A percentile compares a stretch with the other conserved stretches of the same genome.
Evolutionary conservation across 1,140 invertebrate genomes (phyloP).

Genomic region (Drosophila pandora): DNA sequence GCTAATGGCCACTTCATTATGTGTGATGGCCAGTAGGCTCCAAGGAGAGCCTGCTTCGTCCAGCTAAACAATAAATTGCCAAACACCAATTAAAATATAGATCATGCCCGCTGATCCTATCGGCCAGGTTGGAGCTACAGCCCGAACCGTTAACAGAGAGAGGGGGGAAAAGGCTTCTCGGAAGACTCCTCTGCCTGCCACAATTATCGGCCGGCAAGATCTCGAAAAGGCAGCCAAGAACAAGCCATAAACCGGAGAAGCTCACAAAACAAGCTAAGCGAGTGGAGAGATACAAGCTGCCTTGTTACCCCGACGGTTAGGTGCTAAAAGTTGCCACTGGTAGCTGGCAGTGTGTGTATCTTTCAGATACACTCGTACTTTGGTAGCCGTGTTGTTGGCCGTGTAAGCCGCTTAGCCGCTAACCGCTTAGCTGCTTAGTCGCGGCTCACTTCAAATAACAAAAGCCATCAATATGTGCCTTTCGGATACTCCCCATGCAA

Average conservation of each 20-base stretch:
- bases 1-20: constrained; percentile 75
- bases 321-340: constrained; percentile 70
- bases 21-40: constrained; percentile 7
- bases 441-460: constrained; percentile 64
- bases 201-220: constrained; percentile 57
- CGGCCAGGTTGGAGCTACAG: constrained; percentile 2
- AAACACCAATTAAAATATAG: constrained; percentile 78
- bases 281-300: constrained; percentile 51
- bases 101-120: constrained; percentile 71
- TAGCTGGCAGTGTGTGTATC: constrained; percentile 65
- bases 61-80: constrained; percentile 50
- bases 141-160: constrained; percentile 60
- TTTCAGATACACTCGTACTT: constrained; percentile 63
- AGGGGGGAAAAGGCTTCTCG: constrained; percentile 52
- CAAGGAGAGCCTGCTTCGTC: constrained; percentile 3
- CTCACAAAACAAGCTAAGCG: constrained; percentile 18
- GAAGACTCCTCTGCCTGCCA: constrained; percentile 48
- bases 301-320: constrained; percentile 66
- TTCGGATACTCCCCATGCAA: constrained; percentile 57
- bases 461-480: constrained; percentile 45
- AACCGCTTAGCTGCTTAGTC: constrained; percentile 31
- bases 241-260: constrained; percentile 71
- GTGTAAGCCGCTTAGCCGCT: constrained; percentile 42
- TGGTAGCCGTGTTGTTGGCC: constrained; percentile 39
- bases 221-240: constrained; percentile 59